phyloP scores from a whole-genome alignment of 2,113 vertebrate species.

The Nansenia antarctica region DNA sequence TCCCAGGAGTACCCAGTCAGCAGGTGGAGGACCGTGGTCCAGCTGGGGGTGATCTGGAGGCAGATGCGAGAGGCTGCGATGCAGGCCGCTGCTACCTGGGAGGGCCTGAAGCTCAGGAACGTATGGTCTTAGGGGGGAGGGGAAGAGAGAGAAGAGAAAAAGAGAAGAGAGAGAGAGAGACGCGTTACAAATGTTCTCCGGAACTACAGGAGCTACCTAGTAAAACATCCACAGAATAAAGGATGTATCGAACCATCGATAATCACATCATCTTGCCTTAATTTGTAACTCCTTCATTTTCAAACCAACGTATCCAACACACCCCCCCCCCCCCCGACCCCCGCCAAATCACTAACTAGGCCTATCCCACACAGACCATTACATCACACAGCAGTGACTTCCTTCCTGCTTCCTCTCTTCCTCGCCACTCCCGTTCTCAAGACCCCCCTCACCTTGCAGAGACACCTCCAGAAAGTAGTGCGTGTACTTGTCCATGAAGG shows the following conservation, averaged over 20 bases:
- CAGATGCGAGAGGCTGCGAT: slow-evolving; percentile 79
- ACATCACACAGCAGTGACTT: neutral
- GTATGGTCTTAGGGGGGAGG: slow-evolving; percentile 67
- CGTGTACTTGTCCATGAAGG: slow-evolving; percentile 75
- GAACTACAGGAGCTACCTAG: neutral
- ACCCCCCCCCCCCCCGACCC: no score
- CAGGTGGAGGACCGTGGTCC: slow-evolving; percentile 75
- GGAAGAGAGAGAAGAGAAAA: neutral
- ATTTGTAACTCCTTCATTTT: no score
- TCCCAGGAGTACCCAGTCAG: slow-evolving; percentile 79
- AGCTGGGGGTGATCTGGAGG: slow-evolving; percentile 78
- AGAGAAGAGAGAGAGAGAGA: neutral
- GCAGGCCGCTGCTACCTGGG: slow-evolving; percentile 80
- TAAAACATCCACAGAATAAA: no score
- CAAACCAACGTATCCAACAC: no score
- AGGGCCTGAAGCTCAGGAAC: slow-evolving; percentile 81
- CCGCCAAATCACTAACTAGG: no score
- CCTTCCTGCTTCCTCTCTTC: no score
- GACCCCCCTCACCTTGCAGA: slow-evolving; percentile 75
- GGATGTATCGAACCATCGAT: no score
- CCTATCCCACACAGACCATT: no score
- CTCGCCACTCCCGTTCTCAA: neutral
- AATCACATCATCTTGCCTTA: no score
- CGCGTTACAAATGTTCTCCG: neutral
- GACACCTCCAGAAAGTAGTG: slow-evolving; percentile 82